These are phyloP conservation scores for Tenebrio molitor DNA, from an alignment of 1,140 invertebrate species.

Conservation along the genomic window DNA sequence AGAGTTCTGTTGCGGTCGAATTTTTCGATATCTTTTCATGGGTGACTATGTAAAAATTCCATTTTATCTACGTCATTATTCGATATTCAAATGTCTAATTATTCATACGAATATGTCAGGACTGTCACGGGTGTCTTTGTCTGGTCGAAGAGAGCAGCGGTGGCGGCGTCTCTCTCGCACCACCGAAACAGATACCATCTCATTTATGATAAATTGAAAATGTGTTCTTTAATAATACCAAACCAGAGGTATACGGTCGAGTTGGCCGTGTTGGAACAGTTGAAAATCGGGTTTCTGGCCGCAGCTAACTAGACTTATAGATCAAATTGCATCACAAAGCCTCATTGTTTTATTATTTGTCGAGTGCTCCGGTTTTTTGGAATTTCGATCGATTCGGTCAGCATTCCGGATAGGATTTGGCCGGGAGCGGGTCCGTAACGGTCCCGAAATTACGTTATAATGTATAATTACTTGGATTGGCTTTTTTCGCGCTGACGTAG, in stretches of 20 bases:
- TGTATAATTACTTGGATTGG: conserved; percentile 25
- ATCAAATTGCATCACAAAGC: conserved; percentile 35
- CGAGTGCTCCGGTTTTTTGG: too few species aligned
- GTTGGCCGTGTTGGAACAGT: conserved; percentile 17
- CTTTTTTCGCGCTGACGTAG: conserved; percentile 33
- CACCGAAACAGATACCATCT: conserved; percentile 48
- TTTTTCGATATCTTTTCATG: conserved; percentile 34
- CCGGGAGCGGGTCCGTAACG: conserved; percentile 22
- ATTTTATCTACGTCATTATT: conserved; percentile 49
- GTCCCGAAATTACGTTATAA: conserved; percentile 30
- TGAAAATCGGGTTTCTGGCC: conserved; percentile 39
- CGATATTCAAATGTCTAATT: conserved; percentile 56
- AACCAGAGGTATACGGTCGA: conserved; percentile 34
- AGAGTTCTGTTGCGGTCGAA: neutral
- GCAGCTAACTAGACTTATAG: conserved; percentile 34
- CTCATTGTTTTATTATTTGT: neutral
- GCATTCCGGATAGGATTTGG: conserved; percentile 10
- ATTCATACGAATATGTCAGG: conserved; percentile 50
- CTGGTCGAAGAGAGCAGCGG: neutral
- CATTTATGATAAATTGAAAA: conserved; percentile 56
- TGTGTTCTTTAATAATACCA: conserved; percentile 52
- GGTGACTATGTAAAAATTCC: conserved; percentile 51
- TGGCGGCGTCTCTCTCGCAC: conserved; percentile 11
- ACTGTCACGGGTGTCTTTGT: conserved; percentile 2
- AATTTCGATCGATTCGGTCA: conserved; percentile 1